Evolutionary conservation across 2,888 invertebrate genomes (phyloP), one percentile per base, ranked within the genome.

Genomic region (Standfussiana lucernea): DNA sequence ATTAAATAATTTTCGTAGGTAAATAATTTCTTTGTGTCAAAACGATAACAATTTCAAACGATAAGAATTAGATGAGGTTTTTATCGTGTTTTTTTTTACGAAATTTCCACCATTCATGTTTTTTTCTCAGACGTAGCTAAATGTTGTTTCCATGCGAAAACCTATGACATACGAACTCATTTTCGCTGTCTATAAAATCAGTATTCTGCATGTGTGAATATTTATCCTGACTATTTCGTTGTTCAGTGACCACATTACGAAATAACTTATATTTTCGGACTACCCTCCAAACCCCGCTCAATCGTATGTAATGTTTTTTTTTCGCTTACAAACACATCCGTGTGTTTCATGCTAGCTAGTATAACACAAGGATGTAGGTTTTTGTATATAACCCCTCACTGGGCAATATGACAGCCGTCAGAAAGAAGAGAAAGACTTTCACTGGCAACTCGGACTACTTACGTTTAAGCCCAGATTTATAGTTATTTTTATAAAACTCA

Each of bases 1-100:
- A 67, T 56, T 18, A 32, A 32, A 45, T 37, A 37, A 56, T 42
- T 21, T 8, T 10, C 24, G 15, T 32, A 18, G 7, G 11, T 24
- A 32, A 45, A 40, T 18, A 24, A 18, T 59, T 21, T 45, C 8
- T 5, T 21, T 50, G 35, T 42, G 24, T 28, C 0, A 70, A 50
- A 35, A 61, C 5, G 42, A 50, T 77, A 59, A 77, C 42, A 56
- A 67, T 35, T 0, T n/a, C 42, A 21, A 1, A 15, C 77, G 76
- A 77, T 45, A 66, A 32, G 0, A 59, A 59, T 56, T 18, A n/a
- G 1, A 24, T 24, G 8, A 45, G 6, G 32, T 70, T 40, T 45
- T 40, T 61, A 62, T 77, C 32, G 42, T 64, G n/a, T n/a, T n/a
- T 62, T 42, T 69, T 11, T 4, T 4, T 32, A 2, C 10, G 11